Percentiles rank a stretch among this genome's conserved stretches.
Conservation (phyloP, 2,797 vertebrate genomes). For the Agapornis canus region DNA sequence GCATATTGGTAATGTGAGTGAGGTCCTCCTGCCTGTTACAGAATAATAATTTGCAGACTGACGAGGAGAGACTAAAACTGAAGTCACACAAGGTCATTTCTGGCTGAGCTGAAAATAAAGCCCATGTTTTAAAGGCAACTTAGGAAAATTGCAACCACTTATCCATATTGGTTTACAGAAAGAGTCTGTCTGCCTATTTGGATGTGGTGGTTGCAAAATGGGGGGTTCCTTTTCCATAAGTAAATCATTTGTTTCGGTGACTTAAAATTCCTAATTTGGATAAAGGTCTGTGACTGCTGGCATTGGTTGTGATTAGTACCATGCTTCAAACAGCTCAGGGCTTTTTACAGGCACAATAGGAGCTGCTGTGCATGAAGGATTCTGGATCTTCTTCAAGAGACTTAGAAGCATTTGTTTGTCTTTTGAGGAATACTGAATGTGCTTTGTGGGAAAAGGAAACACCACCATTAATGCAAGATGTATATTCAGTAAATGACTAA, state of each 20-base stretch:
- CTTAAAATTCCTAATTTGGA: not conserved
- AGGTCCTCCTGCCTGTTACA: not conserved
- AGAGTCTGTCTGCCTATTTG: not conserved
- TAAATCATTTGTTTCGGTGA: conserved; percentile 28
- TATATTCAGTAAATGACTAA: not conserved
- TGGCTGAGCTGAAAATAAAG: conserved; percentile 19
- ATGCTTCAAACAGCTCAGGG: not conserved
- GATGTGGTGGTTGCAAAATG: not conserved
- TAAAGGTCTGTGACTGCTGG: not conserved
- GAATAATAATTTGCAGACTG: not conserved
- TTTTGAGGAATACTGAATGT: not conserved
- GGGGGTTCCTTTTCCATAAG: not conserved
- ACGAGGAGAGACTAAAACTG: not conserved
- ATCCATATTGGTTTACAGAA: conserved; percentile 21
- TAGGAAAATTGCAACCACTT: conserved; percentile 38
- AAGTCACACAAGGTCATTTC: conserved; percentile 47
- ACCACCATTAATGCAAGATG: not conserved
- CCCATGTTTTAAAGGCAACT: not conserved
- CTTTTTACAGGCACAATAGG: not conserved
- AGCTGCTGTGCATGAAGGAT: not conserved
- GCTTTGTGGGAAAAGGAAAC: not conserved
- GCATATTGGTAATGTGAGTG: not conserved
- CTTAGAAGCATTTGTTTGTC: not conserved
- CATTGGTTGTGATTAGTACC: not conserved
- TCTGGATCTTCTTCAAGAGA: conserved; percentile 1